Conservation (phyloP, 2,113 vertebrate genomes). For the Campylomormyrus tamandua region DNA sequence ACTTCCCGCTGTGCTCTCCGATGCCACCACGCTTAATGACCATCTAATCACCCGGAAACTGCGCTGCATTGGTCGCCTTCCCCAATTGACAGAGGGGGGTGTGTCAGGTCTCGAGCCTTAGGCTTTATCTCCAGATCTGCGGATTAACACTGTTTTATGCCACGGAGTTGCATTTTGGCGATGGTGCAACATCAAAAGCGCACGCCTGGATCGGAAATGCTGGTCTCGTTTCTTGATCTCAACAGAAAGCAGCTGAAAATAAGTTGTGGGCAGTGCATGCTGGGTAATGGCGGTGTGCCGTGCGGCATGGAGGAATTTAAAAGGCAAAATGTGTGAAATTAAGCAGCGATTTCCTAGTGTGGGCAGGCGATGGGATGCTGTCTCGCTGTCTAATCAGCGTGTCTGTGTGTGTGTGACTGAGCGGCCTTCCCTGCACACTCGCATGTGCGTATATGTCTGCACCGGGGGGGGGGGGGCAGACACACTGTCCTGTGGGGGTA, state of each 20-base stretch:
- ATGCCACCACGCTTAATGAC: constrained; percentile 32
- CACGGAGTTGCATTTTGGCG: not conserved
- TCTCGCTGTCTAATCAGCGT: constrained; percentile 44
- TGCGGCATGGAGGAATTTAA: constrained; percentile 52
- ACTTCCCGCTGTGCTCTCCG: constrained; percentile 23
- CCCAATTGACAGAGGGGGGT: not conserved
- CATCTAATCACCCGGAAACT: constrained; percentile 22
- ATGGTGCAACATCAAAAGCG: not conserved
- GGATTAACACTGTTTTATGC: not conserved
- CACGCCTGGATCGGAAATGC: not conserved
- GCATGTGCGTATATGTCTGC: not conserved
- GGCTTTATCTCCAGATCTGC: not conserved
- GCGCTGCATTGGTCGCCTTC: not conserved
- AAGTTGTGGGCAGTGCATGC: constrained; percentile 25
- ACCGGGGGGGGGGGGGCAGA: not conserved
- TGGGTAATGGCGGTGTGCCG: constrained; percentile 43
- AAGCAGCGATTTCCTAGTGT: constrained; percentile 46
- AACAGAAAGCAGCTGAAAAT: constrained; percentile 38
- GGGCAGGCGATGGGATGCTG: constrained; percentile 49
- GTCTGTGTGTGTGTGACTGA: not conserved
- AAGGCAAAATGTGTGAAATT: constrained; percentile 55
- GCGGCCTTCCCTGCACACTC: not conserved
- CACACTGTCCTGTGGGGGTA: not conserved
- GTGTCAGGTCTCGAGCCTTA: not conserved
- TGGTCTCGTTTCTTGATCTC: constrained; percentile 5